phyloP scores from a whole-genome alignment of 2,113 vertebrate genomes.

The Carollia perspicillata region DNA sequence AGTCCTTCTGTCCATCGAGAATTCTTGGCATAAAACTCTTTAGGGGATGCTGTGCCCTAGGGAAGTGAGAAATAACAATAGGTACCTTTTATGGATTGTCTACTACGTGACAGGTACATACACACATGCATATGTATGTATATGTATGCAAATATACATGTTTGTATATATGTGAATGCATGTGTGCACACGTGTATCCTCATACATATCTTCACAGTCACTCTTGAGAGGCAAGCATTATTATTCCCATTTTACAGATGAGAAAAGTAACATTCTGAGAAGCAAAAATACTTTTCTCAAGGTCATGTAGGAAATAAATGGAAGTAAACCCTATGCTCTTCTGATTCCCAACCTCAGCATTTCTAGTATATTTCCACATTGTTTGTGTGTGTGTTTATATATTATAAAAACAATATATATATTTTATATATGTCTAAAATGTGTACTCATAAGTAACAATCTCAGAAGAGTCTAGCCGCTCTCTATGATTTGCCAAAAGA shows the following conservation, averaged over 20 bases:
- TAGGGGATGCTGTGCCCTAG: constrained; percentile 93
- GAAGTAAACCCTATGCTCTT: neutral
- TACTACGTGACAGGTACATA: neutral
- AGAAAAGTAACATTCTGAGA: neutral
- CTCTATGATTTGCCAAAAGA: neutral
- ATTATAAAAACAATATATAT: no score
- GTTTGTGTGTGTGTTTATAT: neutral
- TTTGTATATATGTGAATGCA: no score
- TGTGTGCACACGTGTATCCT: no score
- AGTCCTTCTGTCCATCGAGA: constrained; percentile 98
- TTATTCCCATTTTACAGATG: neutral
- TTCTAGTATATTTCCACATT: neutral
- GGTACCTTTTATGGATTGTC: neutral
- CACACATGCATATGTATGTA: neutral
- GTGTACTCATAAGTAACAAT: neutral
- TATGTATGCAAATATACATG: no score
- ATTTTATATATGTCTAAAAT: neutral
- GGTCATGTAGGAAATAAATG: neutral
- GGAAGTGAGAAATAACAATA: neutral
- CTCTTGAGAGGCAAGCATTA: neutral
- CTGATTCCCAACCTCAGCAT: neutral
- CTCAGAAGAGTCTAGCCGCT: neutral
- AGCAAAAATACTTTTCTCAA: neutral
- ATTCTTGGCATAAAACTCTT: constrained; percentile 98
- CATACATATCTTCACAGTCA: neutral